phyloP scores from a whole-genome alignment of 2,888 invertebrate genomes.

The Napeogenes sylphis region DNA sequence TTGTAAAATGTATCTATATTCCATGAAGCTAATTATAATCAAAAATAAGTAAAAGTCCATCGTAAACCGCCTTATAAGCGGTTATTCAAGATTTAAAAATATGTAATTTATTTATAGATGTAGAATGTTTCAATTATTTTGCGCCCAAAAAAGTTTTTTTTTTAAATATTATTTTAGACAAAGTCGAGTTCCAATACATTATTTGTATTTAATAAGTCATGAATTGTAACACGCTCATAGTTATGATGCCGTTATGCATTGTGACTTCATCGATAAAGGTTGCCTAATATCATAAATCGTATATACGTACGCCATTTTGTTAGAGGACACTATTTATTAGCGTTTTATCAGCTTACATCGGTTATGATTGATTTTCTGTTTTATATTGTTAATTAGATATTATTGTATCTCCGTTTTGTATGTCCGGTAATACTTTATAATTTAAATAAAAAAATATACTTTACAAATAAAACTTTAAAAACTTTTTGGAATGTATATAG shows the following conservation, averaged over 20 bases:
- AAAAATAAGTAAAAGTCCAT: too few species aligned
- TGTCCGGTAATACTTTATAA: background rate
- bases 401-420: background rate
- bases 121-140: too few species aligned
- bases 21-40: too few species aligned
- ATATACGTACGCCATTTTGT: conserved; percentile 44
- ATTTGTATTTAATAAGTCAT: conserved; percentile 7
- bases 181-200: background rate
- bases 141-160: too few species aligned
- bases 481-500: too few species aligned
- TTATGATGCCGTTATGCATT: conserved; percentile 32
- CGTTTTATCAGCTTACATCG: conserved; percentile 18
- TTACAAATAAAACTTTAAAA: too few species aligned
- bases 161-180: background rate
- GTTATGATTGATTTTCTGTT: conserved; percentile 16
- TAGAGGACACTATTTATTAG: conserved; percentile 31
- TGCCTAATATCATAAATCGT: conserved; percentile 41
- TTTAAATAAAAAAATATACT: background rate
- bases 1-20: too few species aligned
- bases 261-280: conserved; percentile 36
- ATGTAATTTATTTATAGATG: too few species aligned
- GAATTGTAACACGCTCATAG: conserved; percentile 31
- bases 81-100: too few species aligned
- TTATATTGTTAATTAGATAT: conserved; percentile 6
- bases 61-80: too few species aligned